These are phyloP conservation scores for Campoplex nolae DNA, from an alignment of 2,888 invertebrate species.

Conservation along the genomic window DNA sequence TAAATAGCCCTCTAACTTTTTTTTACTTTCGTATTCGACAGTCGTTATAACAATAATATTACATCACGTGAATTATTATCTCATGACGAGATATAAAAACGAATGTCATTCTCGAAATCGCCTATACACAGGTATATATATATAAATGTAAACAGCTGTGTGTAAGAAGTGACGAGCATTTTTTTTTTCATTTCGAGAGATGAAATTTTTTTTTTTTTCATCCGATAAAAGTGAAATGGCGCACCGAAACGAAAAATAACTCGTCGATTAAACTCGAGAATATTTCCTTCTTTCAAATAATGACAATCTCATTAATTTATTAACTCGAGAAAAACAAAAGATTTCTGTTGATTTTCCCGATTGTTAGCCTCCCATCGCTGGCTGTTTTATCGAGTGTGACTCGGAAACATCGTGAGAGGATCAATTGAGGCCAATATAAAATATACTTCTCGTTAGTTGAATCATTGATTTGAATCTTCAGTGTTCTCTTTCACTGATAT, in stretches of 20 bases:
- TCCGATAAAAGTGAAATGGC: background rate
- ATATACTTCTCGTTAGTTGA: conserved; percentile 11
- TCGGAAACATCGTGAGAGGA: conserved; percentile 22
- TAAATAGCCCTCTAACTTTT: conserved; percentile 17
- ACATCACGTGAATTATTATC: conserved; percentile 7
- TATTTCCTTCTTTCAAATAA: background rate
- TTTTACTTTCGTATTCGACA: conserved; percentile 1
- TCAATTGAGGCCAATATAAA: conserved; percentile 48
- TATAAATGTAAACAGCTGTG: background rate
- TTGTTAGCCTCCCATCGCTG: background rate
- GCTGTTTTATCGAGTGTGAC: conserved; percentile 23
- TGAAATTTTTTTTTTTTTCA: background rate
- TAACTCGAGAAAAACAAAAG: background rate
- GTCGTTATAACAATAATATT: conserved; percentile 13
- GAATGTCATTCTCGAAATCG: background rate
- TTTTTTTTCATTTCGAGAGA: background rate
- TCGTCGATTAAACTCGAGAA: background rate
- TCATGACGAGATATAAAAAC: background rate
- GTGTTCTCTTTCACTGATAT: background rate
- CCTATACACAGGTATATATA: background rate
- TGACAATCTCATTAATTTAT: background rate
- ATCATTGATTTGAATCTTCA: conserved; percentile 22
- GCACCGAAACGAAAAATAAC: background rate
- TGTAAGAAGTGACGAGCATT: background rate
- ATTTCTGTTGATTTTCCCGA: background rate